Base-by-base conservation (phyloP, 2,888 invertebrate species). In the Sarcophaga variegata region DNA sequence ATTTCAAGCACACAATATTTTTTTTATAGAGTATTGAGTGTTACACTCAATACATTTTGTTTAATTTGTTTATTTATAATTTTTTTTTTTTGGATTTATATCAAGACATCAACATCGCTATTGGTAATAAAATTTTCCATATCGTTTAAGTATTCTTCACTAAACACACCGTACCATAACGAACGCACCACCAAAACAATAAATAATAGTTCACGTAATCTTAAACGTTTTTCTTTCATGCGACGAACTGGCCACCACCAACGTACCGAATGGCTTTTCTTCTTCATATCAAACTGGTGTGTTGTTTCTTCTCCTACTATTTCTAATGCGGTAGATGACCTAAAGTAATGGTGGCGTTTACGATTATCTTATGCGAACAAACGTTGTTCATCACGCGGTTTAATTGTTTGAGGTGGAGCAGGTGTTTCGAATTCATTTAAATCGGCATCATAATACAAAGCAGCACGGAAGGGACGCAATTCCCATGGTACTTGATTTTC, bases 401-500 rank as follows among this genome's bases (percentile, higher is more conserved):
- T 90, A 64, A 93, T 89, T 2, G 90, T 87, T 88, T 92, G 93
- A 78, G 95, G 96, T 22, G 95, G 95, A 22, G 92, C 90, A 4
- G 97, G 95, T 71, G 94, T 94, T 59, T 96, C 95, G 92, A 96
- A 96, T 92, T 98, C 97, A 87, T 97, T 97, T 37, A 97, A 90
- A 90, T 96, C 95, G 79, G 96, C 96, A 89, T 96, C 95, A 92
- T 97, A 97, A 93, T 97, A 96, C 86, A 94, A 94, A 89, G 95
- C 95, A 27, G 95, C 95, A 70, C 96, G 95, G 93, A 93, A 96
- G 2, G 96, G 96, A 90, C 95, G 95, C 89, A 98, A 92, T 92
- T 97, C 97, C 96, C 97, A 98, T 1, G 96, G 96, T n/a, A 92
- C 96, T 92, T 96, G 96, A 88, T 96, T 95, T 93, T 98, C 98